These are phyloP conservation scores for Conger conger DNA, from an alignment of 2,113 vertebrate genomes.

Conservation along the genomic window DNA sequence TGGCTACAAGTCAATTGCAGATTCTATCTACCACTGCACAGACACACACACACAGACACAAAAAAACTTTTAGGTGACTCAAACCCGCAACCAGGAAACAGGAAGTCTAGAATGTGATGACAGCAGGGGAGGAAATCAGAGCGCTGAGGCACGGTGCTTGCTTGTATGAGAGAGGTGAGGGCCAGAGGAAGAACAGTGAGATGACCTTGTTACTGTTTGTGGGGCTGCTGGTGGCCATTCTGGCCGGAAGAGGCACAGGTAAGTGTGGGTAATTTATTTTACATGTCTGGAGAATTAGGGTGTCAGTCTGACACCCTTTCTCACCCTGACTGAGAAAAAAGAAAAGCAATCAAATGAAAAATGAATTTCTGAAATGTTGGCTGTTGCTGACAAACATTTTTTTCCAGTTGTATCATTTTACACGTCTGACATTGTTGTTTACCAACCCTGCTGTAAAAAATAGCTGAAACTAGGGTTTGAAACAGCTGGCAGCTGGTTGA, in stretches of 20 bases:
- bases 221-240: conserved; percentile 40
- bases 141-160: conserved; percentile 63
- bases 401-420: neutral
- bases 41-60: conserved; percentile 17
- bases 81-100: conserved; percentile 77
- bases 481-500: no score
- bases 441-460: no score
- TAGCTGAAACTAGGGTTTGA: no score
- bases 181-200: conserved; percentile 53
- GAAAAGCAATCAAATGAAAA: no score
- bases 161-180: conserved; percentile 39
- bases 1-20: conserved; percentile 79
- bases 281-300: neutral
- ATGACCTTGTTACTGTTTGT: conserved; percentile 51
- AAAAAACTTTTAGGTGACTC: conserved; percentile 67
- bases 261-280: conserved; percentile 47
- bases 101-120: conserved; percentile 75
- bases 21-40: conserved; percentile 64
- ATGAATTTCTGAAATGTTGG: no score
- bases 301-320: neutral
- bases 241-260: conserved; percentile 55
- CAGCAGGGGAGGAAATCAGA: conserved; percentile 42
- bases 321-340: no score
- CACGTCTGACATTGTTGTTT: neutral
- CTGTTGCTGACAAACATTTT: no score